Evolutionary conservation across 2,888 invertebrate genomes (phyloP), one percentile per base, ranked within the genome.

Genomic region (Zeuzera pyrina): DNA sequence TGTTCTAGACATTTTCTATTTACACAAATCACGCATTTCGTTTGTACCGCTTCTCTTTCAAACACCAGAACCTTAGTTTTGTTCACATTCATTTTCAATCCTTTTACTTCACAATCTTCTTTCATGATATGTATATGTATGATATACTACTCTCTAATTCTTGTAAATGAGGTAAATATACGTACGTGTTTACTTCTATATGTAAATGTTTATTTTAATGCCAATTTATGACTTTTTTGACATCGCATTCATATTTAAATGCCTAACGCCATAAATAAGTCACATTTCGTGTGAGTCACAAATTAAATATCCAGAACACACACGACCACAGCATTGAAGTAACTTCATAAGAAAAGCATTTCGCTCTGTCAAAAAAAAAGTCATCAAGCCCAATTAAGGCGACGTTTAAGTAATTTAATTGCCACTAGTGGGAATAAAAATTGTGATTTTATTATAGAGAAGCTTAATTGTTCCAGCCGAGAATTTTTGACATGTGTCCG

Each of bases 391-490:
- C 71, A 70, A 73, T 73, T 73, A 73, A 58, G 58, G 55, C 42
- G 49, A 61, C 61, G 48, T 62, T 71, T 50, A 59, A 57, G 62
- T 58, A 57, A 67, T 64, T 70, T 70, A 68, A 73, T 72, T 58
- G 48, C 48, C 51, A 49, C 49, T 59, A 61, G 63, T 61, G 67
- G 55, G 67, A 52, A 57, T 74, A 79, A 68, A 77, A 76, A 66
- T 55, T 39, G 55, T 52, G 41, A 64, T 62, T 78, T 81, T 79
- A 79, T 65, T 71, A 47, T 64, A 62, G 60, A 61, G 61, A 58
- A 59, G 57, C 54, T 68, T 63, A 68, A 71, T 69, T 73, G 62
- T 61, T 48, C 48, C 44, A 40, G 47, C 43, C 42, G 45, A 45
- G 57, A 50, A 57, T 60, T 64, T 68, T 67, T 62, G 54, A 66